Evolutionary conservation across 2,797 vertebrate genomes (phyloP).

Genomic region (Echeneis naucrates): DNA sequence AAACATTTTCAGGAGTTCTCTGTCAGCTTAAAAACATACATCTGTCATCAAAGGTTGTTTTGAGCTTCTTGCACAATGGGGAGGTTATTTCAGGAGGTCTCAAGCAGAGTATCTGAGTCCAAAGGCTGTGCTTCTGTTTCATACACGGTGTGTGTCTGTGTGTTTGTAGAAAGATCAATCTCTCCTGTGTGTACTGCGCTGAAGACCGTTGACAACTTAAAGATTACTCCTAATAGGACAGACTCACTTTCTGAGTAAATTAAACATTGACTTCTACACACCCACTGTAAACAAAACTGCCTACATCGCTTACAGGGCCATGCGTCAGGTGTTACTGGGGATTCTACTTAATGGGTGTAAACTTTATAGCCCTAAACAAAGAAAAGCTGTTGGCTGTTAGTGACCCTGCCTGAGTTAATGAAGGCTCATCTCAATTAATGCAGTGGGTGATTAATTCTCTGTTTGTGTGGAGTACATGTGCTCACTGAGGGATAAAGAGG

Average conservation of each 20-base stretch:
- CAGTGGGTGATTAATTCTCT: background rate
- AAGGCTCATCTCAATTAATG: background rate
- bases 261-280: slow-evolving; percentile 6
- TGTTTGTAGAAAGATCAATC: slow-evolving; percentile 21
- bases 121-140: slow-evolving; percentile 47
- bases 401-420: background rate
- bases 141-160: slow-evolving; percentile 7
- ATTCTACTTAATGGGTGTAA: background rate
- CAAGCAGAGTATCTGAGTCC: slow-evolving; percentile 59
- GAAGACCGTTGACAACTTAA: background rate
- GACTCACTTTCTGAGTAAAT: slow-evolving; percentile 10
- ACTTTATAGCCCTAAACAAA: background rate
- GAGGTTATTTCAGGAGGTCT: slow-evolving; percentile 74
- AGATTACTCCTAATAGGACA: background rate
- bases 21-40: slow-evolving; percentile 28
- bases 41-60: slow-evolving; percentile 69
- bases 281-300: slow-evolving; percentile 23
- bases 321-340: background rate
- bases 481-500: background rate
- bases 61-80: slow-evolving; percentile 69
- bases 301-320: slow-evolving; percentile 3
- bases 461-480: background rate
- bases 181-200: background rate
- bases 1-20: slow-evolving; percentile 35
- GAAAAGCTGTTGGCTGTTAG: background rate